A percentile compares a stretch with the other conserved stretches of the same genome.
Conservation (phyloP, 2,888 invertebrate genomes). For the Drosophila robusta region DNA sequence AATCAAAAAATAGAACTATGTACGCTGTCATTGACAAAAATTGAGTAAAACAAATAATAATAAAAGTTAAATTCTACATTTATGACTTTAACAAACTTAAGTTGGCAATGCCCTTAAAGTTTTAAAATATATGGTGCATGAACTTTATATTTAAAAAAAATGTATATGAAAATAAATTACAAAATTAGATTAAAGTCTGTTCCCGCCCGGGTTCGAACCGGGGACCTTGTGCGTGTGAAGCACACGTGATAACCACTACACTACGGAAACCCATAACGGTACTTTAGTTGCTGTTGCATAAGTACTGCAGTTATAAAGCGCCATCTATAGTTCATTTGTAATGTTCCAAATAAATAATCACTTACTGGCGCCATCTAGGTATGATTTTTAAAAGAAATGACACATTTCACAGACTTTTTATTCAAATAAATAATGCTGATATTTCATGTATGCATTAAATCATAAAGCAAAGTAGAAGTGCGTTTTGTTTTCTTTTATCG, state of each 20-base stretch:
- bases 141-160: neutral
- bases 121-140: no score
- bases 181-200: slow-evolving; percentile 50
- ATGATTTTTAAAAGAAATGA: neutral
- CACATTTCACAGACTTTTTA: no score
- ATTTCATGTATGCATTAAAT: no score
- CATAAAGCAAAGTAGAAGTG: no score
- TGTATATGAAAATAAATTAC: neutral
- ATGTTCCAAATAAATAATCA: neutral
- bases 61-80: no score
- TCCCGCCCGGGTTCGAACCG: slow-evolving; percentile 85
- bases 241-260: slow-evolving; percentile 84
- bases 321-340: slow-evolving; percentile 37
- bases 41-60: no score
- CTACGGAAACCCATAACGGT: slow-evolving; percentile 75
- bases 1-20: no score
- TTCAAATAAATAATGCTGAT: no score
- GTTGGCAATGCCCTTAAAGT: no score
- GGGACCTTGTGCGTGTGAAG: slow-evolving; percentile 85
- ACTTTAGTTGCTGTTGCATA: rapidly evolving
- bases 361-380: slow-evolving; percentile 11
- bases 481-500: neutral
- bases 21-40: no score
- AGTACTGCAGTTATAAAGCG: neutral
- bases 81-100: no score